A percentile compares a stretch with the other conserved stretches of the same genome.
Evolutionary conservation across 2,797 vertebrate genomes (phyloP).

Genomic region (Gephyroberyx darwinii): DNA sequence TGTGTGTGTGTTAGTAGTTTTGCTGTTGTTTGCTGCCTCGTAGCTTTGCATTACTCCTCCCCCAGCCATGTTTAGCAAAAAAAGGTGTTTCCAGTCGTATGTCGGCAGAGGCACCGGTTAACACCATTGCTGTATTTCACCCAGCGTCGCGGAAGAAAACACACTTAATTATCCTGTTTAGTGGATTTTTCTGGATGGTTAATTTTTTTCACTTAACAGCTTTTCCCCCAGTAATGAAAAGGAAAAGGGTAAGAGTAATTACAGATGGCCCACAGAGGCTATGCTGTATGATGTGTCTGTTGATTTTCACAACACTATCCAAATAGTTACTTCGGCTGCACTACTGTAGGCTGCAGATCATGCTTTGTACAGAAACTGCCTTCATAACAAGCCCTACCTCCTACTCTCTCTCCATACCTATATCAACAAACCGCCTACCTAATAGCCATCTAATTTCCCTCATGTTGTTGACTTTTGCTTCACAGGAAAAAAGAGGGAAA

Average conservation of each 20-base stretch:
- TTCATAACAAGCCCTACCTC: background rate
- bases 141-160: conserved; percentile 48
- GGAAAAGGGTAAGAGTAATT: conserved; percentile 38
- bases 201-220: conserved; percentile 34
- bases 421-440: background rate
- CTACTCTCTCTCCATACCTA: background rate
- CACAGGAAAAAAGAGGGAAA: background rate
- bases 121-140: conserved; percentile 47
- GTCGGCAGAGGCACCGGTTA: conserved; percentile 38
- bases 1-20: background rate
- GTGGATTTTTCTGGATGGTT: conserved; percentile 63
- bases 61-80: conserved; percentile 3
- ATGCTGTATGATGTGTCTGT: conserved; percentile 38
- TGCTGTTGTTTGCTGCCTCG: conserved; percentile 4
- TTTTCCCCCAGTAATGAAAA: conserved; percentile 41
- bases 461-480: background rate
- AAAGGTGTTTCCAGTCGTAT: too few species aligned
- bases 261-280: conserved; percentile 40
- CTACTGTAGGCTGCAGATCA: background rate
- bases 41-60: background rate
- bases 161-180: conserved; percentile 59
- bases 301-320: conserved; percentile 10
- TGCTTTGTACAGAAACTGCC: background rate
- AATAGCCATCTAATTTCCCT: background rate
- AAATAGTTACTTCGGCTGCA: too few species aligned